Conservation (phyloP, 2,888 invertebrate genomes). For the Drosophila prostipennis region DNA sequence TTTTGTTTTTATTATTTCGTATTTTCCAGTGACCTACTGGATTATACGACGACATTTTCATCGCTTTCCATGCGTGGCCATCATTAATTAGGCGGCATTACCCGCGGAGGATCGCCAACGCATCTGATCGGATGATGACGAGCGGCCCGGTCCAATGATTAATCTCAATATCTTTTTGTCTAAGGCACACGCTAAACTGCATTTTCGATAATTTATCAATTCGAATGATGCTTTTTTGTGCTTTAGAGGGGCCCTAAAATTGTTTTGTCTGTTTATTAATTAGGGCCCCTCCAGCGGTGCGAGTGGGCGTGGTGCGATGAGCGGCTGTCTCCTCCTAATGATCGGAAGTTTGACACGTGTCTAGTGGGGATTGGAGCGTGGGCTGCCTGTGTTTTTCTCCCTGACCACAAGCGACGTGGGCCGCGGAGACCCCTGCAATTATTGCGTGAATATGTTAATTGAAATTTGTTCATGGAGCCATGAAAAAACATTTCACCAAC, state of each 20-base stretch:
- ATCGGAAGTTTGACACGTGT: conserved; percentile 79
- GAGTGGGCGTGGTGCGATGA: conserved; percentile 60
- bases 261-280: conserved; percentile 74
- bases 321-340: conserved; percentile 61
- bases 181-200: conserved; percentile 72
- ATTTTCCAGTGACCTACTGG: conserved; percentile 33
- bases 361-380: conserved; percentile 43
- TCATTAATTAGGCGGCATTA: conserved; percentile 74
- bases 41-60: conserved; percentile 55
- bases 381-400: conserved; percentile 20
- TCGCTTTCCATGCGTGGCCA: conserved; percentile 50
- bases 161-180: conserved; percentile 73
- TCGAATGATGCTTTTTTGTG: conserved; percentile 6
- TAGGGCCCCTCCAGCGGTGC: conserved; percentile 48
- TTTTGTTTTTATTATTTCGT: conserved; percentile 11
- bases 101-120: conserved; percentile 62
- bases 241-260: conserved; percentile 51
- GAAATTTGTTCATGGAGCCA: conserved; percentile 65
- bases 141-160: conserved; percentile 56
- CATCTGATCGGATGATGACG: conserved; percentile 43
- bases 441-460: conserved; percentile 80
- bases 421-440: conserved; percentile 55
- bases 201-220: conserved; percentile 75
- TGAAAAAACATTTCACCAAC: conserved; percentile 62
- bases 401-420: conserved; percentile 32